Conservation (phyloP, 1,140 invertebrate genomes). For the Akabosia matsudoensis region DNA sequence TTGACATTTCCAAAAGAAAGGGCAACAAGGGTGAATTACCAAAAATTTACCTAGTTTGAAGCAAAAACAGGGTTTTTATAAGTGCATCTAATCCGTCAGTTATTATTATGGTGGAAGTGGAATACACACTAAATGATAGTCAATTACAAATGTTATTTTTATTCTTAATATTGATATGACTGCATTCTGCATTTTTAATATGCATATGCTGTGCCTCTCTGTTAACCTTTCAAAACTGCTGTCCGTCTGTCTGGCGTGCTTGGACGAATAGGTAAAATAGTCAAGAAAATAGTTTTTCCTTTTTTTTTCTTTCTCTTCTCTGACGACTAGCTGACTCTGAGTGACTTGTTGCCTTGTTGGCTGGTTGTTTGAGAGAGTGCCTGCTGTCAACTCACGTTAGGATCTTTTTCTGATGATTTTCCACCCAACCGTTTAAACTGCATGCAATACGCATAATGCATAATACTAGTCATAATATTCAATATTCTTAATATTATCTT, state of each 20-base stretch:
- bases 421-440: background rate
- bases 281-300: constrained; percentile 10
- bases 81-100: background rate
- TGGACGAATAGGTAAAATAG: background rate
- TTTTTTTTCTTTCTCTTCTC: background rate
- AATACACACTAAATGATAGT: too few relatives aligned
- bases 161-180: background rate
- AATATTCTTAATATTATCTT: too few relatives aligned
- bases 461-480: too few relatives aligned
- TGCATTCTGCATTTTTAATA: background rate
- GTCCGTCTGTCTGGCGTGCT: background rate
- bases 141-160: too few relatives aligned
- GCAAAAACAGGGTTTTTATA: background rate
- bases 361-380: constrained; percentile 13
- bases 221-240: background rate
- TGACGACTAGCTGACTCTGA: constrained; percentile 19
- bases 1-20: background rate
- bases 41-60: background rate
- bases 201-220: background rate
- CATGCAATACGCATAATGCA: background rate
- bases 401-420: constrained; percentile 19
- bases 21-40: background rate
- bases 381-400: constrained; percentile 14
- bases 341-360: constrained; percentile 20
- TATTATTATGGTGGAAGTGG: too few relatives aligned